Conservation (phyloP, 2,797 vertebrate species). For the Apodemus agrarius region DNA sequence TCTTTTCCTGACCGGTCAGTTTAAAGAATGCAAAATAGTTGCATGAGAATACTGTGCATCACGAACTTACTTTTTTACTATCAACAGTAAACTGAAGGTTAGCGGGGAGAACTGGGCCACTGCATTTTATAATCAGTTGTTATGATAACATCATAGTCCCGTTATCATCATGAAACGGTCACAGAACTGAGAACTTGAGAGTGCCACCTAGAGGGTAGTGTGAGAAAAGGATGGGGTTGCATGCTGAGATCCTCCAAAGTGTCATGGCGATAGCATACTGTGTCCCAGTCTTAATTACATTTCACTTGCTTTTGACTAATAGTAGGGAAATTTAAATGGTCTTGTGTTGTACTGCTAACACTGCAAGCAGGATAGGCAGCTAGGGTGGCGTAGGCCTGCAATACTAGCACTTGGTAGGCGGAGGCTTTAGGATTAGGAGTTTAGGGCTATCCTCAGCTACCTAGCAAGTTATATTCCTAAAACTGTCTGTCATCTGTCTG, state of each 20-base stretch:
- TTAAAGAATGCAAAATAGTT: constrained; percentile 73
- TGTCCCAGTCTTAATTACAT: neutral
- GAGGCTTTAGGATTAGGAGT: neutral
- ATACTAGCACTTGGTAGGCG: neutral
- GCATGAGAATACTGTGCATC: constrained; percentile 40
- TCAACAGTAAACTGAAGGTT: constrained; percentile 46
- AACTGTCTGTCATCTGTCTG: neutral
- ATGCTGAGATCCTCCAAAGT: constrained; percentile 16
- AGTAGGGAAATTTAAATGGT: constrained; percentile 18
- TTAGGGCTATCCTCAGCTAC: neutral
- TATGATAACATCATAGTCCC: neutral
- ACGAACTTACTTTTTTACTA: constrained; percentile 41
- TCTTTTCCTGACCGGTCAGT: constrained; percentile 80
- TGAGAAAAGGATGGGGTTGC: neutral
- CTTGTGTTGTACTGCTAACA: neutral
- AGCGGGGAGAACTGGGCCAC: constrained; percentile 17
- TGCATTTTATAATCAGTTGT: constrained; percentile 24
- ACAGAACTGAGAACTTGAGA: neutral
- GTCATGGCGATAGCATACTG: neutral
- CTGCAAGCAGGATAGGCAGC: neutral
- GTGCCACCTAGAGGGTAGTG: constrained; percentile 30
- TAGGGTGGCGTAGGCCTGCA: neutral
- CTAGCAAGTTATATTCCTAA: neutral
- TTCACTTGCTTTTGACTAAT: constrained; percentile 13
- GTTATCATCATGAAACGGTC: constrained; percentile 38